Percentiles rank a stretch among this genome's conserved stretches.
Evolutionary conservation across 1,140 invertebrate genomes (phyloP).

Genomic region (Brachionus plicatilis): DNA sequence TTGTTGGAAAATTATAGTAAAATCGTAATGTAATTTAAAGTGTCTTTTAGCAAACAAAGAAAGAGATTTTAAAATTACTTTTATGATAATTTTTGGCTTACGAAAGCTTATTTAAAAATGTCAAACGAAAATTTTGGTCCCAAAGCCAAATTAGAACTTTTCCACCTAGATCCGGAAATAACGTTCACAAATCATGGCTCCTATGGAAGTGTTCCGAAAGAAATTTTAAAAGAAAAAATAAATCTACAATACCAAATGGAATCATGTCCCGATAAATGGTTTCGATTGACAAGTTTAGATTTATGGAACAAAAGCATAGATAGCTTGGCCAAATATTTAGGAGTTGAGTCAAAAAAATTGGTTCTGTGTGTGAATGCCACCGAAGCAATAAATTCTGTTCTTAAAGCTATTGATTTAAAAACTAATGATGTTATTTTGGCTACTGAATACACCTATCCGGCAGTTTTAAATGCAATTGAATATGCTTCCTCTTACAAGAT

Average conservation of each 20-base stretch:
- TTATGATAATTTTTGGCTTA: not conserved
- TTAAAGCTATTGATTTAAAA: slow-evolving; percentile 1
- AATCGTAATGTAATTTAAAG: not conserved
- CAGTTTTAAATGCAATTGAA: slow-evolving; percentile 2
- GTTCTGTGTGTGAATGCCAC: slow-evolving; percentile 6
- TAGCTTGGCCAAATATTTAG: not conserved
- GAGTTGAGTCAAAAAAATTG: not conserved
- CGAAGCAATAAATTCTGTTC: not conserved
- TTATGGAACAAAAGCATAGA: slow-evolving; percentile 1
- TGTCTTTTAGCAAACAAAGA: not conserved
- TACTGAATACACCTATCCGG: not conserved
- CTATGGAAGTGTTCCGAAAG: not conserved
- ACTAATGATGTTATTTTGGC: not conserved
- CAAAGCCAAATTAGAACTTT: not conserved
- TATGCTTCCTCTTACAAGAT: not conserved
- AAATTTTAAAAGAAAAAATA: not conserved
- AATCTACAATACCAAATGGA: not conserved
- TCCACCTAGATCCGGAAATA: not conserved
- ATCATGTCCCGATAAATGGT: slow-evolving; percentile 7
- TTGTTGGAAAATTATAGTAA: not conserved
- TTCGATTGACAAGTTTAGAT: not conserved
- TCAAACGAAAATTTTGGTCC: not conserved
- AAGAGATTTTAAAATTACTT: not conserved
- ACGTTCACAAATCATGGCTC: slow-evolving; percentile 11
- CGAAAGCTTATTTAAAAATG: not conserved